Evolutionary conservation across 2,888 invertebrate species (phyloP).

Genomic region (Coenonympha glycerion): DNA sequence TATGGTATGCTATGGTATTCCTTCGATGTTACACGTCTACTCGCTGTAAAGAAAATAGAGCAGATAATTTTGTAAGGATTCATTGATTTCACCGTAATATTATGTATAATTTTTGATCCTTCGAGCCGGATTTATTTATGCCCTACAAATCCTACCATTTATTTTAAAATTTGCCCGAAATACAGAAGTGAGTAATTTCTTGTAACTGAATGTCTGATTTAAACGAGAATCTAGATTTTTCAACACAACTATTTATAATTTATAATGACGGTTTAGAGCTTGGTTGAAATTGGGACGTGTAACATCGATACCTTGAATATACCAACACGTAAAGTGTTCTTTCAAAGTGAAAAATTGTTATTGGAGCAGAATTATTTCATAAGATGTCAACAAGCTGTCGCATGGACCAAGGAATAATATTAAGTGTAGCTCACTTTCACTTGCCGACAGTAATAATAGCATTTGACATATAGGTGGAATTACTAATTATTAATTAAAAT

Average conservation of each 20-base stretch:
- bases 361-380: slow-evolving; percentile 44
- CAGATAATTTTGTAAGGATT: too few species aligned
- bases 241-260: too few species aligned
- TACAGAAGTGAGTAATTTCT: too few species aligned
- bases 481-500: slow-evolving; percentile 22
- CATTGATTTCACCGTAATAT: too few species aligned
- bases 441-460: slow-evolving; percentile 61
- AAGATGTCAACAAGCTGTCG: slow-evolving; percentile 70
- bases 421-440: slow-evolving; percentile 68
- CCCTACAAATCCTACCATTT: too few species aligned
- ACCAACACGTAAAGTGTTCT: slow-evolving; percentile 3
- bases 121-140: too few species aligned
- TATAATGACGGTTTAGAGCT: background rate
- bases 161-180: too few species aligned
- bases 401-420: slow-evolving; percentile 69
- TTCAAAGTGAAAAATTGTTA: slow-evolving; percentile 38
- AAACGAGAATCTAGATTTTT: too few species aligned
- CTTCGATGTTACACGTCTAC: slow-evolving; percentile 55
- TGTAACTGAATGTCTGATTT: too few species aligned
- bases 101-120: too few species aligned
- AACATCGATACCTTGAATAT: slow-evolving; percentile 27
- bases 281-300: slow-evolving; percentile 22
- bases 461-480: slow-evolving; percentile 42
- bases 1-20: slow-evolving; percentile 40
- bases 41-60: background rate